Evolutionary conservation across 2,797 vertebrate genomes (phyloP), one percentile per base, ranked within the genome.

Genomic region (Microchirus variegatus): DNA sequence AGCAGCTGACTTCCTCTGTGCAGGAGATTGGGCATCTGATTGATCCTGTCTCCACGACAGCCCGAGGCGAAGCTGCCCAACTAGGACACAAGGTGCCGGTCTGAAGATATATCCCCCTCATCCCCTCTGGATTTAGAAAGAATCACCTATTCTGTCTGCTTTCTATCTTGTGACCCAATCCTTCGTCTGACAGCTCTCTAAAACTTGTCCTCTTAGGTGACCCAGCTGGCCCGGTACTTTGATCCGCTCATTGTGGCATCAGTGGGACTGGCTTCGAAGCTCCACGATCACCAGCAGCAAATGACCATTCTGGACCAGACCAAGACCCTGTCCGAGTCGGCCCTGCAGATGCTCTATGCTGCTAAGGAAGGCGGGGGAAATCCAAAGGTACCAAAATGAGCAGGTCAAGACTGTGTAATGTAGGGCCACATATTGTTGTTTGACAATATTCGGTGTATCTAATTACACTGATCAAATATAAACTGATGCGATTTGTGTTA

Each of bases 291-390:
- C 85, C 97, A 98, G 87, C 97, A 99, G 49, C 97, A 99, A 87
- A 98, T 99, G 96, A 98, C 94, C 0, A 93, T 99, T 65, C 63
- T 99, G 81, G 97, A 99, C 90, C 97, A 99, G 92, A 99, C 95
- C 66, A 99, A 99, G 89, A 99, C 97, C 0, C 89, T 99, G 1
- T 96, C 97, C 0, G 97, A 99, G 69, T 99, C 97, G 12, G 95
- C 97, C 22, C 86, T 99, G 43, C 97, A 99, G 91, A 99, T 99
- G 96, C 85, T 99, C 6, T 99, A 99, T 0, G 97, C 97, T 6
- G 97, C 96, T 76, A 99, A 99, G 80, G 97, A 99, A 87, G 97
- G 97, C 0, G 97, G 97, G 0, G 97, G 97, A 46, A 99, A 99
- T 83, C 97, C 96, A 52, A 99, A 98, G 96, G 96, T 98, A 90